phyloP scores from a whole-genome alignment of 2,797 vertebrate genomes.

The Champsocephalus gunnari region DNA sequence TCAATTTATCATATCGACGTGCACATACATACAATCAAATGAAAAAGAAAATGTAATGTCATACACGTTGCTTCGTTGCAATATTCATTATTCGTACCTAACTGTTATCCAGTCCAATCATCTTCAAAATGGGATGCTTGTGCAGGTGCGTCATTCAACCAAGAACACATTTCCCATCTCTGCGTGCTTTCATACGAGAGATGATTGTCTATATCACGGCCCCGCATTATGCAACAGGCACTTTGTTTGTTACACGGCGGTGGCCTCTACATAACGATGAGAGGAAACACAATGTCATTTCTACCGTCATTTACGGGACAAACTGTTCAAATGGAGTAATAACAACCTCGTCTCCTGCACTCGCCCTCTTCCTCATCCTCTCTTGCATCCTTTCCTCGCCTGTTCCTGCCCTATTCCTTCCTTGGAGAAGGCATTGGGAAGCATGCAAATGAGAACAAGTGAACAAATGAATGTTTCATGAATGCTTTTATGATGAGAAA shows the following conservation, averaged over 20 bases:
- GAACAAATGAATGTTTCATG: conserved; percentile 84
- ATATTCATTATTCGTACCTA: conserved; percentile 28
- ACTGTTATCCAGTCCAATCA: conserved; percentile 41
- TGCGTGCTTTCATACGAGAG: conserved; percentile 43
- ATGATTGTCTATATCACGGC: conserved; percentile 51
- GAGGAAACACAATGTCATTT: conserved; percentile 74
- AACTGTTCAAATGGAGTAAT: conserved; percentile 72
- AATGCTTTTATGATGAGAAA: conserved; percentile 81
- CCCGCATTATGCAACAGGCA: conserved; percentile 54
- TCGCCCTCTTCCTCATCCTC: conserved; percentile 12
- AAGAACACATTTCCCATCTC: conserved; percentile 31
- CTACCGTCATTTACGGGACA: conserved; percentile 73
- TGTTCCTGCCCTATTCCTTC: conserved; percentile 58
- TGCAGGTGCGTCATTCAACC: conserved; percentile 43
- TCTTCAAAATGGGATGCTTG: conserved; percentile 44
- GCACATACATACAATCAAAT: conserved; percentile 35
- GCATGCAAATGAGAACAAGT: conserved; percentile 78
- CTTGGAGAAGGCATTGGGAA: conserved; percentile 68
- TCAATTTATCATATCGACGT: conserved; percentile 57
- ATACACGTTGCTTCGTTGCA: conserved; percentile 24
- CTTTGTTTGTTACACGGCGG: conserved; percentile 27
- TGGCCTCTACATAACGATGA: conserved; percentile 56
- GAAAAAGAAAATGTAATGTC: conserved; percentile 42
- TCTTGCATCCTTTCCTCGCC: conserved; percentile 22
- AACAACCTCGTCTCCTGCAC: conserved; percentile 45